phyloP scores from a whole-genome alignment of 1,140 invertebrate genomes.

The Rhysida immarginata region DNA sequence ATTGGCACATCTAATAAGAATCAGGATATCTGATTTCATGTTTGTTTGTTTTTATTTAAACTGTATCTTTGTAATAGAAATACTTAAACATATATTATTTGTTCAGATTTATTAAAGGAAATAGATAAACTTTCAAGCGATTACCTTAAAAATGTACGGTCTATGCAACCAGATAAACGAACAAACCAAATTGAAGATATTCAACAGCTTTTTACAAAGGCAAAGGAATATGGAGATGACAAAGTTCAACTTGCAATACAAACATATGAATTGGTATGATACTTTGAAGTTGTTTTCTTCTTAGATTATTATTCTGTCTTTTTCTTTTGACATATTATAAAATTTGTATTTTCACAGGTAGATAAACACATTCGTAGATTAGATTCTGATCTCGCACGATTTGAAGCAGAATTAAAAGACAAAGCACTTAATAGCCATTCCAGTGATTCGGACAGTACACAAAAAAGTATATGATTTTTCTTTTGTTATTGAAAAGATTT shows the following conservation, averaged over 20 bases:
- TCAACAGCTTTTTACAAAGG: slow-evolving; percentile 71
- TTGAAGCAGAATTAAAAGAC: slow-evolving; percentile 93
- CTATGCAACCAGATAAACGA: slow-evolving; percentile 50
- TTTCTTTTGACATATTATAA: background rate
- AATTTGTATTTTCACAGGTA: slow-evolving; percentile 34
- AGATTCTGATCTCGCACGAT: slow-evolving; percentile 87
- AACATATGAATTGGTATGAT: slow-evolving; percentile 77
- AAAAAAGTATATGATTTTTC: slow-evolving; percentile 29
- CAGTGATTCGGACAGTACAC: slow-evolving; percentile 15
- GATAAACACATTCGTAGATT: slow-evolving; percentile 92
- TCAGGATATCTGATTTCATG: too few relatives aligned
- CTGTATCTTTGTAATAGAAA: too few relatives aligned
- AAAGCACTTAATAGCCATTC: slow-evolving; percentile 48
- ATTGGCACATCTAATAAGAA: too few relatives aligned
- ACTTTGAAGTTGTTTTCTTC: slow-evolving; percentile 1
- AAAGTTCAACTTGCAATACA: slow-evolving; percentile 95
- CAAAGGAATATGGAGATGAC: slow-evolving; percentile 87
- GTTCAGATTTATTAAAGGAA: slow-evolving; percentile 63
- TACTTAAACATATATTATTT: background rate
- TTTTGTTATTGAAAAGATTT: background rate
- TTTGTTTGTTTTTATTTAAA: background rate
- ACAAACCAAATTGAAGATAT: slow-evolving; percentile 72
- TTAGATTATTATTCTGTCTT: background rate
- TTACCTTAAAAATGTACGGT: slow-evolving; percentile 51
- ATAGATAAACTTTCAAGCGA: slow-evolving; percentile 77